Evolutionary conservation across 2,113 vertebrate species (phyloP).

Genomic region (Silurus glanis): DNA sequence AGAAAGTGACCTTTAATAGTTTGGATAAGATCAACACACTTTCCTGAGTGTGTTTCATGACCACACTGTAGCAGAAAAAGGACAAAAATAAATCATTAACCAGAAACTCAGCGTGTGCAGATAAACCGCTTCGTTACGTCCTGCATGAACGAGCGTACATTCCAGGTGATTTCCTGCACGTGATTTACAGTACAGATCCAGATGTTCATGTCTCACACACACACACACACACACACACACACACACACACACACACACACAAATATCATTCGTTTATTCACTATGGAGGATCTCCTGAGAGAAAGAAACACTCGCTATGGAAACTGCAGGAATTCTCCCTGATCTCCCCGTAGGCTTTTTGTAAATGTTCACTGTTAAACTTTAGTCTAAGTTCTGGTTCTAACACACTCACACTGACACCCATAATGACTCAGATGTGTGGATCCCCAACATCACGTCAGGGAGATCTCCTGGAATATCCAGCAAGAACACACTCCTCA

Average conservation of each 20-base stretch:
- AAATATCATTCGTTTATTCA: background rate
- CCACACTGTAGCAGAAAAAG: background rate
- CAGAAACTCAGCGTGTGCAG: background rate
- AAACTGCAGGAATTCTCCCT: constrained; percentile 61
- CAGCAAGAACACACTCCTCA: background rate
- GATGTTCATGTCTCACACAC: background rate
- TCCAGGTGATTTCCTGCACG: background rate
- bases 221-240: background rate
- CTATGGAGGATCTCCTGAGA: background rate
- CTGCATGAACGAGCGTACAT: background rate
- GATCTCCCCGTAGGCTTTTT: constrained; percentile 54
- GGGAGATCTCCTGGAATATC: background rate
- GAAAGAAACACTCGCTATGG: constrained; percentile 13
- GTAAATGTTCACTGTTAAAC: constrained; percentile 60
- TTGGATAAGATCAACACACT: background rate
- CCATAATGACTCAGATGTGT: background rate
- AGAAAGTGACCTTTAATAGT: background rate
- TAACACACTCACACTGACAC: background rate
- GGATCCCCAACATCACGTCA: background rate
- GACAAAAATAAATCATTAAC: background rate
- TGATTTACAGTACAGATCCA: background rate
- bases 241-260: background rate
- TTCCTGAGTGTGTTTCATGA: background rate
- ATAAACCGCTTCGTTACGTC: background rate
- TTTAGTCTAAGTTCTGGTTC: background rate